These are phyloP conservation scores for Ceratotherium simum DNA, from an alignment of 2,113 vertebrate species.

Conservation along the genomic window DNA sequence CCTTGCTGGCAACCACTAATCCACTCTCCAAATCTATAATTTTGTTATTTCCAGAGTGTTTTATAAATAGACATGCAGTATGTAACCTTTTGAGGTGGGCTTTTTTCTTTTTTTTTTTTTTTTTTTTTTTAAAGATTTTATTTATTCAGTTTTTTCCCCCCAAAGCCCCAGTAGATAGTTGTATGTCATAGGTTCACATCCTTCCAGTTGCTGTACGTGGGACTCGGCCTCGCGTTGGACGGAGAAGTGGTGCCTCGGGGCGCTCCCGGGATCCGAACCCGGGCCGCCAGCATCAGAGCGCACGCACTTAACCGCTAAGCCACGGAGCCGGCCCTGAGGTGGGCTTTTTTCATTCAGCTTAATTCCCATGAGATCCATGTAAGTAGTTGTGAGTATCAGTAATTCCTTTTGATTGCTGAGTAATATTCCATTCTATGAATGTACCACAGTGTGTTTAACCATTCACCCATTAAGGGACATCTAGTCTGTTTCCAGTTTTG, in stretches of 20 bases:
- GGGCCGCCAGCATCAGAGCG: no score
- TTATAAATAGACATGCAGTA: background rate
- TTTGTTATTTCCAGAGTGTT: slow-evolving; percentile 42
- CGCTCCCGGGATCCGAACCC: no score
- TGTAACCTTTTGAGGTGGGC: background rate
- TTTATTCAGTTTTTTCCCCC: no score
- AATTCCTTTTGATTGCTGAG: background rate
- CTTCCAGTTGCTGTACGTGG: no score
- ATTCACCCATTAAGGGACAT: background rate
- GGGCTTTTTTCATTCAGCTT: background rate
- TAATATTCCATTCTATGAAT: background rate
- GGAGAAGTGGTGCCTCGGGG: no score
- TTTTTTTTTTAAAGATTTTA: no score
- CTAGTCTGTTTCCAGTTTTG: background rate
- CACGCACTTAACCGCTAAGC: no score
- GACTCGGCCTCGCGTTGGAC: no score
- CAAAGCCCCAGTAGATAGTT: no score
- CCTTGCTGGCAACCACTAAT: background rate
- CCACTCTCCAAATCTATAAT: background rate
- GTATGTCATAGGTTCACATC: no score
- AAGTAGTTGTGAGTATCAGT: background rate
- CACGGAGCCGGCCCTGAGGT: no score
- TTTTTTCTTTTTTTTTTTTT: no score
- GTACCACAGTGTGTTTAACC: background rate
- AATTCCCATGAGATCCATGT: background rate